Base-by-base conservation (phyloP, 2,888 invertebrate genomes). In the Acanthosoma haemorrhoidale region DNA sequence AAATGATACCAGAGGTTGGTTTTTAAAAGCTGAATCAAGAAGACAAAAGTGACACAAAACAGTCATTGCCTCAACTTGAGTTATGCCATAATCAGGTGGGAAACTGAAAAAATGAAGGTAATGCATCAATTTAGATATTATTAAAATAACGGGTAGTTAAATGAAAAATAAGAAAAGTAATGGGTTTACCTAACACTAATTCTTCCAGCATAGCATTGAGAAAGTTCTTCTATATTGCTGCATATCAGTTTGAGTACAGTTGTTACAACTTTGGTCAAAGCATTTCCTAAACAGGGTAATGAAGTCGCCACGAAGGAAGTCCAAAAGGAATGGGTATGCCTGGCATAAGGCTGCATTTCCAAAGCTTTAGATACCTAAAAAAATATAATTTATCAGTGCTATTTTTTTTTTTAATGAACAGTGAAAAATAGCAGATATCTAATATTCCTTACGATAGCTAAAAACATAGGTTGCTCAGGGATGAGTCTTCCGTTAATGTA, bases 391-490 rank as follows among this genome's bases (percentile, higher is more conserved):
- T 15, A 8, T 13, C 0, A 9, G 18, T 5, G 29, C n/a, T 25
- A 51, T 6, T 51, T 57, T 64, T 64, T n/a, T 64, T 9, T 64
- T 57, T 60, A 60, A 60, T 31, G 25, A 60, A 31, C 16, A 36
- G 9, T 36, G 38, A 11, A 36, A 36, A 11, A 36, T 36, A n/a
- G 25, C 5, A 51, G 25, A 64, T 64, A n/a, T 21, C 31, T 13
- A 32, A 15, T 29, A 41, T 57, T 18, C n/a, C 91, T 82, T 63
- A 92, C 85, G 31, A 91, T 89, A 18, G 90, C 86, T 32, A 92
- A 81, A 78, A 94, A 92, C 85, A 93, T 90, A 31, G 90, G 88
- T 78, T 94, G 92, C 77, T 92, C 90, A 38, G 88, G 88, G 71
- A 90, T 87, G 39, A 87, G 80, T 70, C 86, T 83, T 41, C 87